phyloP scores from a whole-genome alignment of 2,888 invertebrate species.

The Netelia inedita region DNA sequence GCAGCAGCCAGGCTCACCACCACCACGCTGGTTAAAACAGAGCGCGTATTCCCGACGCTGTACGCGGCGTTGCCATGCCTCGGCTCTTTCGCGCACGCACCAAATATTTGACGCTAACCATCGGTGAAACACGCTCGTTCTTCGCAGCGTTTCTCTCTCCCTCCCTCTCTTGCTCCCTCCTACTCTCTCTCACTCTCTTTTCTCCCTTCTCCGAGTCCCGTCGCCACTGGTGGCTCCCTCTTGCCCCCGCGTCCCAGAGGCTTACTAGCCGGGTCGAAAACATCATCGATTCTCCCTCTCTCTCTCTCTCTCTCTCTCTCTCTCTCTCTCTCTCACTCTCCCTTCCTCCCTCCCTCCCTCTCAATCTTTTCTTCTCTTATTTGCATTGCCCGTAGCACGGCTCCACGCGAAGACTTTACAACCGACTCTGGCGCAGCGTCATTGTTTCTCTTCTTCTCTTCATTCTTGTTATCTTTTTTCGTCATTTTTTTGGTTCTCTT shows the following conservation, averaged over 20 bases:
- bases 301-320: constrained; percentile 27
- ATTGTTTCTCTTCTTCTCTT: constrained; percentile 70
- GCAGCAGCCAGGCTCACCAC: constrained; percentile 48
- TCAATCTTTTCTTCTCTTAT: constrained; percentile 74
- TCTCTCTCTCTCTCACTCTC: constrained; percentile 62
- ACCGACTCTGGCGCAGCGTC: constrained; percentile 72
- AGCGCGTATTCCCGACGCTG: constrained; percentile 27
- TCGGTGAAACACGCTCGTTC: constrained; percentile 82
- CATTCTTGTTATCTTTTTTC: constrained; percentile 1
- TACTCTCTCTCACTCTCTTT: constrained; percentile 33
- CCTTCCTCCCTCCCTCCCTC: constrained; percentile 27
- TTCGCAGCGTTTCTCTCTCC: constrained; percentile 49
- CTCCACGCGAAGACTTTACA: constrained; percentile 24
- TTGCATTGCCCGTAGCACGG: constrained; percentile 82
- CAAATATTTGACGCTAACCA: constrained; percentile 85
- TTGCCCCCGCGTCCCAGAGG: constrained; percentile 68
- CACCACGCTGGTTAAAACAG: constrained; percentile 29
- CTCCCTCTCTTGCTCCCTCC: constrained; percentile 15
- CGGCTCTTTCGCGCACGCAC: constrained; percentile 78
- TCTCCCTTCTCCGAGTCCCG: constrained; percentile 28
- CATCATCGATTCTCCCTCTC: constrained; percentile 79
- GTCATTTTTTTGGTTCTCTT: constrained; percentile 1
- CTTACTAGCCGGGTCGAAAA: constrained; percentile 84
- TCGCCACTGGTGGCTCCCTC: constrained; percentile 49
- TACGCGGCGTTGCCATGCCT: constrained; percentile 82